Percentiles rank a stretch among this genome's conserved stretches.
These are phyloP conservation scores for Pristionchus entomophagus DNA, from an alignment of 2,888 invertebrate species.

Conservation along the genomic window DNA sequence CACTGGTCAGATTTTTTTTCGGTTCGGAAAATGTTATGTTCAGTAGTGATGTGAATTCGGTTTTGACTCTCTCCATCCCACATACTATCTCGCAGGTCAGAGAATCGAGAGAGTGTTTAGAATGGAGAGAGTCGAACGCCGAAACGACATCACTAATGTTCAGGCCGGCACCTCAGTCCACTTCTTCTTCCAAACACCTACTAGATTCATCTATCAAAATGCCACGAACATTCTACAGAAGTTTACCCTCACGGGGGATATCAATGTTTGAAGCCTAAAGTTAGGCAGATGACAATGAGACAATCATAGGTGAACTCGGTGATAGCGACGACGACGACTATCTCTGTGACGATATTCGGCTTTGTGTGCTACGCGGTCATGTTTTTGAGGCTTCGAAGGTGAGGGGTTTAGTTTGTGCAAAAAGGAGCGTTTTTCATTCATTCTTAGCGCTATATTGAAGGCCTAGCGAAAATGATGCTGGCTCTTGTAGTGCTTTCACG, in stretches of 20 bases:
- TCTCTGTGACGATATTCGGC: background rate
- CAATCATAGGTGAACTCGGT: background rate
- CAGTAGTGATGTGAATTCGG: no score
- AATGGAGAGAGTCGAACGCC: no score
- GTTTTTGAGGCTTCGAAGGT: background rate
- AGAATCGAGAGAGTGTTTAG: no score
- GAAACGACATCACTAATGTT: no score
- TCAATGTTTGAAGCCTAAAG: background rate
- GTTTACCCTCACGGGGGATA: background rate
- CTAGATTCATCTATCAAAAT: background rate
- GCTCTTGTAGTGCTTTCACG: no score
- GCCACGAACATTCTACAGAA: background rate
- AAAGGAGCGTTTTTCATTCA: no score
- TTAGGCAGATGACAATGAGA: background rate
- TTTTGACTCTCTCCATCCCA: no score
- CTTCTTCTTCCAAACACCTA: conserved; percentile 15
- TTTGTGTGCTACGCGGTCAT: background rate
- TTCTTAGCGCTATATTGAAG: no score
- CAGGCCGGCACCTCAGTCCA: conserved; percentile 5
- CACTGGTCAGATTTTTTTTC: background rate
- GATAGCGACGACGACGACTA: background rate
- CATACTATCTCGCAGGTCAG: no score
- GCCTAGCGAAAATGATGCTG: no score
- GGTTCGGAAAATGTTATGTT: background rate
- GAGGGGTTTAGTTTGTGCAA: background rate